Conservation (phyloP, 92 coral and sea anemone species). For the Porites cylindrica region DNA sequence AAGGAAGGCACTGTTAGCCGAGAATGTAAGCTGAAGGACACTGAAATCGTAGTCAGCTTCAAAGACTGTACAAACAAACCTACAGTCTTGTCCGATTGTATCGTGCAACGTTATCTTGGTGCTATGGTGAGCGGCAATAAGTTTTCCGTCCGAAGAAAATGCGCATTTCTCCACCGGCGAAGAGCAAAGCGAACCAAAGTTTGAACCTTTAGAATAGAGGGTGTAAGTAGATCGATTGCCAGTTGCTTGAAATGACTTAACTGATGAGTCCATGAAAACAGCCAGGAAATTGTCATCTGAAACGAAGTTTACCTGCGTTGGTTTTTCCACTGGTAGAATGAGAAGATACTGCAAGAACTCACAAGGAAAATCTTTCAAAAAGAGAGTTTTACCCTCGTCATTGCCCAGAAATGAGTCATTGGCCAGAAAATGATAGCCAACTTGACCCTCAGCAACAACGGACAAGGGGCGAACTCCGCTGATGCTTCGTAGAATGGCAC, state of each 20-base stretch:
- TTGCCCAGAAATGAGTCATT: too few species aligned
- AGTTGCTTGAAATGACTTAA: neutral
- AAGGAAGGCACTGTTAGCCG: neutral
- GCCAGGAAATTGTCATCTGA: conserved; percentile 3
- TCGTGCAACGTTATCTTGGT: neutral
- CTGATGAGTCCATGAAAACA: neutral
- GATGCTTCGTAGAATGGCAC: neutral
- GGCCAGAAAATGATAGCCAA: neutral
- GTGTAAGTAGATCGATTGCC: neutral
- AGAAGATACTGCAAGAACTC: too few species aligned
- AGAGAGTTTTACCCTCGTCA: too few species aligned
- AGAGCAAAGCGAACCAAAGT: too few species aligned
- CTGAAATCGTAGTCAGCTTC: neutral
- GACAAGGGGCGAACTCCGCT: neutral
- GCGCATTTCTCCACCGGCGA: neutral
- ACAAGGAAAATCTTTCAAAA: too few species aligned
- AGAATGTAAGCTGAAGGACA: neutral
- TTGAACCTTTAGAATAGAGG: too few species aligned
- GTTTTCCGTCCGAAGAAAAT: neutral
- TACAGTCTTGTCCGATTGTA: neutral
- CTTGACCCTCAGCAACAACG: neutral
- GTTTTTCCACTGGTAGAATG: neutral
- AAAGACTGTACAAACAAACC: neutral
- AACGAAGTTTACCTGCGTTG: neutral
- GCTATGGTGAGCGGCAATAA: too few species aligned